Percentiles rank a stretch among this genome's conserved stretches.
phyloP scores from a whole-genome alignment of 1,140 invertebrate genomes.

The Muscidifurax raptorellus region DNA sequence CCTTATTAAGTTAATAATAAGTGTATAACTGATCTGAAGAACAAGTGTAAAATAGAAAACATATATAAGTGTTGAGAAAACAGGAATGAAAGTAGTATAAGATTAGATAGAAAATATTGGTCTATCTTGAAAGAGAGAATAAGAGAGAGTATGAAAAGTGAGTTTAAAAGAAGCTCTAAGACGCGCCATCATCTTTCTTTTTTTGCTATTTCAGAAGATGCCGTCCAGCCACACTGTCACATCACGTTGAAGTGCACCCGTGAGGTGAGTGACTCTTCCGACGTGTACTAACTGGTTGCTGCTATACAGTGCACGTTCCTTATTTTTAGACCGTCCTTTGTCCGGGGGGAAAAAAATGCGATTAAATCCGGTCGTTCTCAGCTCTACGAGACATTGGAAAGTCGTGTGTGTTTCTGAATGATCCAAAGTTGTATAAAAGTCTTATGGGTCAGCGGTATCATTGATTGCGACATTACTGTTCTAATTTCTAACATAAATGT shows the following conservation, averaged over 20 bases:
- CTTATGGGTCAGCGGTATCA: not conserved
- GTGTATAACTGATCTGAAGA: too few species aligned
- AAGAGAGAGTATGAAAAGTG: not conserved
- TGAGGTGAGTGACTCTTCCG: slow-evolving; percentile 82
- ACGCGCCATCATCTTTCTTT: slow-evolving; percentile 39
- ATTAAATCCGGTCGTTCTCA: not conserved
- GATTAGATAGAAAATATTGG: not conserved
- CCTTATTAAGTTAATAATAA: too few species aligned
- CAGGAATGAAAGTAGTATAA: too few species aligned
- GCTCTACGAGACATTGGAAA: not conserved
- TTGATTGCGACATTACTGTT: slow-evolving; percentile 5
- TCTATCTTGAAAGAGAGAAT: too few species aligned
- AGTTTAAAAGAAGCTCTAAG: slow-evolving; percentile 3
- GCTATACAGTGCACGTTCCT: not conserved
- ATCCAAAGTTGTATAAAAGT: too few species aligned
- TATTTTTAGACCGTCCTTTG: slow-evolving; percentile 42
- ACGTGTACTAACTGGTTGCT: not conserved
- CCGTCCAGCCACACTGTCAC: slow-evolving; percentile 91
- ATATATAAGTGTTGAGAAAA: too few species aligned
- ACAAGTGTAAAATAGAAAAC: too few species aligned
- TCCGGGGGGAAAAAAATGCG: slow-evolving; percentile 23
- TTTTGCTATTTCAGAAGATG: slow-evolving; percentile 72
- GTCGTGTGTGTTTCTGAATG: not conserved
- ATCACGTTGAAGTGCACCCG: slow-evolving; percentile 93
- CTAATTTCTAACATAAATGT: too few species aligned